Evolutionary conservation across 2,888 invertebrate species (phyloP).

Genomic region (Pammene aurita): DNA sequence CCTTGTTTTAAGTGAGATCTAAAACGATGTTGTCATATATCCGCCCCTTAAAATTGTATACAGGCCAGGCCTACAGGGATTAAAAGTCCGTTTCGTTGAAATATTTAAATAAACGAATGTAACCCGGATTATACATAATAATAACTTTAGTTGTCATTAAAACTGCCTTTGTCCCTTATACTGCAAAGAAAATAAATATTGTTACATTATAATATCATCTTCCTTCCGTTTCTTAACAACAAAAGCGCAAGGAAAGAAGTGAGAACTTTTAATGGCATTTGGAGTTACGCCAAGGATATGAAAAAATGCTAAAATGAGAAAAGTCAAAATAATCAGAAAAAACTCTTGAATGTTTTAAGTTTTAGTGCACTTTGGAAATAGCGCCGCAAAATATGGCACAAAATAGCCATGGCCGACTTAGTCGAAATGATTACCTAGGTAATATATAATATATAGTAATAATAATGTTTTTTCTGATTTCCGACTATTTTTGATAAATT

Average conservation of each 20-base stretch:
- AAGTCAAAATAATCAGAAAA: conserved; percentile 51
- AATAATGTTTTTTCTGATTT: no score
- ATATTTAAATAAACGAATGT: no score
- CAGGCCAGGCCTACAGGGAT: no score
- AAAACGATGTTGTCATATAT: no score
- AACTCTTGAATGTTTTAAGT: conserved; percentile 47
- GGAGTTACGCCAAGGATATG: conserved; percentile 52
- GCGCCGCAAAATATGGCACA: not conserved
- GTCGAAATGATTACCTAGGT: no score
- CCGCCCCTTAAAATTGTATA: no score
- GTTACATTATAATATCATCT: conserved; percentile 24
- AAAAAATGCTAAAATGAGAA: conserved; percentile 44
- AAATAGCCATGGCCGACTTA: not conserved
- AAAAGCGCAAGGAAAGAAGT: conserved; percentile 48
- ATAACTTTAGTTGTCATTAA: not conserved
- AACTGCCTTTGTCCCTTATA: conserved; percentile 4
- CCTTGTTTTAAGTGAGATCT: no score
- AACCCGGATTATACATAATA: no score
- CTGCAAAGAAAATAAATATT: conserved; percentile 20
- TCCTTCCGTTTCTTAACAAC: conserved; percentile 46
- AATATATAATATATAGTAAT: no score
- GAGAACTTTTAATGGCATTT: conserved; percentile 56
- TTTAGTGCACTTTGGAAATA: conserved; percentile 47
- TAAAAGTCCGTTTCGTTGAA: no score
- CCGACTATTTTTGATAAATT: no score